These are phyloP conservation scores for Phytoseiulus persimilis DNA, from an alignment of 2,888 invertebrate genomes.

Conservation along the genomic window DNA sequence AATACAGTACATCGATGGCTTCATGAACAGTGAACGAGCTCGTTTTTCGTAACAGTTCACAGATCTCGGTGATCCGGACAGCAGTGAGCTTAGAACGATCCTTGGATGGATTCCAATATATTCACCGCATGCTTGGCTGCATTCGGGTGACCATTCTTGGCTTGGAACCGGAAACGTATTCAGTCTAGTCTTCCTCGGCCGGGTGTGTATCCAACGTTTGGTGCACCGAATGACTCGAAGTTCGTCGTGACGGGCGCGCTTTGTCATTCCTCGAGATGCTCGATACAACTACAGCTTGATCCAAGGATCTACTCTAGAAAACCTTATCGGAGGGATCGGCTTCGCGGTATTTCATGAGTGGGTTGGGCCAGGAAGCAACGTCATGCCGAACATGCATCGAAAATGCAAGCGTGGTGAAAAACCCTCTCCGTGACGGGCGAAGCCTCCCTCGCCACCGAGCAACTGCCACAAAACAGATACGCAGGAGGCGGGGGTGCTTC, in stretches of 20 bases:
- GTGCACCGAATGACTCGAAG: not conserved
- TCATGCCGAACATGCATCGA: not conserved
- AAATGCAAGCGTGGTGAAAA: not conserved
- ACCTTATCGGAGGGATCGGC: not conserved
- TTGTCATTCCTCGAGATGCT: not conserved
- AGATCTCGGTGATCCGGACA: no score
- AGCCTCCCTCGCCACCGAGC: not conserved
- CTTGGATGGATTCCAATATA: no score
- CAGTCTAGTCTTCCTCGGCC: no score
- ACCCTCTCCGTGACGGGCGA: not conserved
- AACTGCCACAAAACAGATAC: not conserved
- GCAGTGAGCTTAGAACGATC: no score
- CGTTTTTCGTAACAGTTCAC: no score
- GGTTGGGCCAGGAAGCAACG: not conserved
- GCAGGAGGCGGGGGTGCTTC: not conserved
- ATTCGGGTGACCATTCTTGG: no score
- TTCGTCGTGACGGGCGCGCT: not conserved
- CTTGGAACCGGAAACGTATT: no score
- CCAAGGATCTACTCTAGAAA: not conserved
- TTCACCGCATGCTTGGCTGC: no score
- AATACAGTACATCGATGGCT: no score
- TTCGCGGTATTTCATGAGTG: not conserved
- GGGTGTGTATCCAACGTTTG: no score
- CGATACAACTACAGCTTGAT: no score
- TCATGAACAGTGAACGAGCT: no score